Percentiles rank a stretch among this genome's conserved stretches.
phyloP scores from a whole-genome alignment of 2,888 invertebrate genomes.

The Drosophila rubida region DNA sequence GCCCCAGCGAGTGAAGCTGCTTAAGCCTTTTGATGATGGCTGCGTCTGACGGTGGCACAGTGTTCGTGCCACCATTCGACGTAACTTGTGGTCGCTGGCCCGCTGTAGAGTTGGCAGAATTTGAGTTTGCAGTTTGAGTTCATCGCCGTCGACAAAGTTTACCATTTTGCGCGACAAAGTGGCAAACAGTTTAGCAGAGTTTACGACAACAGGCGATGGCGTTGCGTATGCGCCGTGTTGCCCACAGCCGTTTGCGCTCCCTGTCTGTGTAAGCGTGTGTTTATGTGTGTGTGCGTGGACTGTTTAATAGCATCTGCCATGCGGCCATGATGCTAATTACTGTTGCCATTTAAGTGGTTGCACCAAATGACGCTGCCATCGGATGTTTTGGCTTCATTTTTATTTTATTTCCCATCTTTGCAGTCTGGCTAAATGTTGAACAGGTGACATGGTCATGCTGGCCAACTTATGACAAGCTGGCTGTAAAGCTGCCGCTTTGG shows the following conservation, averaged over 20 bases:
- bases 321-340: slow-evolving; percentile 78
- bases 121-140: slow-evolving; percentile 65
- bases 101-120: slow-evolving; percentile 43
- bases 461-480: slow-evolving; percentile 41
- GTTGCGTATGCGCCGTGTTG: slow-evolving; percentile 73
- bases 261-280: slow-evolving; percentile 1
- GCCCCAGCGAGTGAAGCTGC: slow-evolving; percentile 54
- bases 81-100: slow-evolving; percentile 17
- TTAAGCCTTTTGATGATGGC: slow-evolving; percentile 79
- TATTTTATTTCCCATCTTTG: slow-evolving; percentile 4
- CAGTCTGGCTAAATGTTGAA: slow-evolving; percentile 18
- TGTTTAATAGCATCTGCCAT: slow-evolving; percentile 79
- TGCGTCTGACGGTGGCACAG: slow-evolving; percentile 51
- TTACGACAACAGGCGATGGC: slow-evolving; percentile 71
- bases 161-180: slow-evolving; percentile 80
- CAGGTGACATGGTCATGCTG: slow-evolving; percentile 64
- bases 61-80: slow-evolving; percentile 23
- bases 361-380: slow-evolving; percentile 68
- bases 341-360: slow-evolving; percentile 79
- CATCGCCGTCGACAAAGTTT: slow-evolving; percentile 76
- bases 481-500: background rate
- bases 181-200: slow-evolving; percentile 81
- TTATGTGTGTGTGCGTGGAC: slow-evolving; percentile 39
- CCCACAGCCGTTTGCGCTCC: slow-evolving; percentile 45
- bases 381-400: slow-evolving; percentile 29